These are phyloP conservation scores for Eucera pruinosa DNA, from an alignment of 2,888 invertebrate species.

Conservation along the genomic window DNA sequence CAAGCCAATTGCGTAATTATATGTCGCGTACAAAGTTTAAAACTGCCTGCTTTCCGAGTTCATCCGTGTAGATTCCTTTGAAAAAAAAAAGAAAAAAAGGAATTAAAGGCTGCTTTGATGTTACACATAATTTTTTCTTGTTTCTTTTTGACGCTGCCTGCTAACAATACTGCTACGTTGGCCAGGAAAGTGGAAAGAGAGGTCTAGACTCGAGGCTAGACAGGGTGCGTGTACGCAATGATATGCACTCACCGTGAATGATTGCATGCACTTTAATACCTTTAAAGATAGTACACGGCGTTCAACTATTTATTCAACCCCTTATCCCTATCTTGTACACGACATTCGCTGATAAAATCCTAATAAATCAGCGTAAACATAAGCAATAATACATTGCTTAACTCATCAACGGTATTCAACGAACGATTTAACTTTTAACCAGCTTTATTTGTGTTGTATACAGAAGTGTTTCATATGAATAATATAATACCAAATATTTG, in stretches of 20 bases:
- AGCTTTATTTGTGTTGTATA: not conserved
- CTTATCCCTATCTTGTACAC: constrained; percentile 23
- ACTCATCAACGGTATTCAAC: not conserved
- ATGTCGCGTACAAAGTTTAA: constrained; percentile 16
- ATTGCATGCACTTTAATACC: constrained; percentile 43
- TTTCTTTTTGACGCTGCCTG: constrained; percentile 48
- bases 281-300: constrained; percentile 33
- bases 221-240: constrained; percentile 58
- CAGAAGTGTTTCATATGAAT: too few relatives aligned
- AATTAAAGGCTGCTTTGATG: constrained; percentile 56
- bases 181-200: constrained; percentile 55
- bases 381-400: not conserved
- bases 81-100: constrained; percentile 12
- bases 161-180: constrained; percentile 52
- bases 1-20: constrained; percentile 22
- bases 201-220: constrained; percentile 47
- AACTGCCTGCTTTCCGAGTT: constrained; percentile 26
- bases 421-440: constrained; percentile 1
- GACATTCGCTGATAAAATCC: constrained; percentile 14
- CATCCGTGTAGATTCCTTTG: constrained; percentile 42
- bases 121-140: constrained; percentile 51
- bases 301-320: constrained; percentile 30
- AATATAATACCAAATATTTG: constrained; percentile 11
- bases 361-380: constrained; percentile 22
- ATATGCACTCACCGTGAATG: constrained; percentile 54